phyloP scores from a whole-genome alignment of 2,113 vertebrate genomes.

The Sprattus sprattus region DNA sequence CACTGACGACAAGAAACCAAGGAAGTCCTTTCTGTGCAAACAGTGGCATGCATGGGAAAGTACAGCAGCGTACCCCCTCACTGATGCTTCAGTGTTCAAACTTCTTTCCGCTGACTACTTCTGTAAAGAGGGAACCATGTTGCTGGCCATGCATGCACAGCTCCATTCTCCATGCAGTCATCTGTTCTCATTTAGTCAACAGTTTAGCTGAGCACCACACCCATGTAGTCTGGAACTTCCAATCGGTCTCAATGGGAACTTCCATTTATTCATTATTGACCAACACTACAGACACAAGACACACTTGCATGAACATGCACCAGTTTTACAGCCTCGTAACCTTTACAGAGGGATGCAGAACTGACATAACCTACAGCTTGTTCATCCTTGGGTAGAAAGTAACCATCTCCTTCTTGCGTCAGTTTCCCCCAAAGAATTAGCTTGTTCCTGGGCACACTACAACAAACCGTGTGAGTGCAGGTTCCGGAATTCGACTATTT shows the following conservation, averaged over 20 bases:
- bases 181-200: background rate
- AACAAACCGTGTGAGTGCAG: constrained; percentile 33
- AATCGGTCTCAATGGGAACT: background rate
- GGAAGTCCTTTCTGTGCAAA: constrained; percentile 6
- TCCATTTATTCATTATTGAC: background rate
- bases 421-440: background rate
- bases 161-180: background rate
- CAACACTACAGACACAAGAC: background rate
- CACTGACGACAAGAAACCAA: constrained; percentile 33
- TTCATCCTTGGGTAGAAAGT: constrained; percentile 9
- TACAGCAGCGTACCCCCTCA: background rate
- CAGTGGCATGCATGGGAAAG: background rate
- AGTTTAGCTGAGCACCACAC: background rate
- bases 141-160: background rate
- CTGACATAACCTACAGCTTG: constrained; percentile 36
- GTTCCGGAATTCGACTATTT: constrained; percentile 38
- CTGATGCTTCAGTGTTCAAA: background rate
- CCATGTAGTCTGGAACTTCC: background rate
- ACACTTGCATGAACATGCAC: background rate
- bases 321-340: background rate
- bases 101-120: constrained; percentile 10
- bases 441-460: background rate
- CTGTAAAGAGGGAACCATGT: background rate
- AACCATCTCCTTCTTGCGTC: background rate
- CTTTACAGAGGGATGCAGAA: constrained; percentile 23